A percentile compares a stretch with the other conserved stretches of the same genome.
Conservation (phyloP, 2,888 invertebrate species). For the Biston betularia region DNA sequence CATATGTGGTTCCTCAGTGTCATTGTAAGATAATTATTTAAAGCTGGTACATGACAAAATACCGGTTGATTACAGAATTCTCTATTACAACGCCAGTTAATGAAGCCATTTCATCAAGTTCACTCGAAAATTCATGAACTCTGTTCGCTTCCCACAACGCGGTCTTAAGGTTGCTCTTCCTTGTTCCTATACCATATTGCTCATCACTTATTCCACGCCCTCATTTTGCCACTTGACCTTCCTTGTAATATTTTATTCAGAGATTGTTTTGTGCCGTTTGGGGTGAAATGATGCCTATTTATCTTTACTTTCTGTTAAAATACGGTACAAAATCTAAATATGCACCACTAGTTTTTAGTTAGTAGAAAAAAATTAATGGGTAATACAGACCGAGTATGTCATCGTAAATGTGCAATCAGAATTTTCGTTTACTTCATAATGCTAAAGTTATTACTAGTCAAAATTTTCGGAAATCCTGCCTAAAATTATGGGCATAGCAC, state of each 20-base stretch:
- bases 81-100: not conserved
- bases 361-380: too few relatives aligned
- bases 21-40: too few relatives aligned
- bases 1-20: too few relatives aligned
- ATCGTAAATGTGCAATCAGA: too few relatives aligned
- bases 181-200: slow-evolving; percentile 9
- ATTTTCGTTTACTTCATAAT: too few relatives aligned
- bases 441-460: too few relatives aligned
- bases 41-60: too few relatives aligned
- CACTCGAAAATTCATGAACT: slow-evolving; percentile 7
- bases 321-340: not conserved
- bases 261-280: slow-evolving; percentile 3
- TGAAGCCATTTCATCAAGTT: not conserved
- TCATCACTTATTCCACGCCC: slow-evolving; percentile 29
- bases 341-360: too few relatives aligned
- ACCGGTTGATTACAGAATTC: not conserved
- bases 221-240: slow-evolving; percentile 31
- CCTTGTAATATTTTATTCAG: slow-evolving; percentile 29
- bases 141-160: not conserved
- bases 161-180: slow-evolving; percentile 10
- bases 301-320: not conserved
- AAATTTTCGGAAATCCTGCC: too few relatives aligned
- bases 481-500: too few relatives aligned
- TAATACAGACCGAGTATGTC: too few relatives aligned
- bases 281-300: slow-evolving; percentile 1